phyloP scores from a whole-genome alignment of 2,113 vertebrate genomes.

The Myodes glareolus region DNA sequence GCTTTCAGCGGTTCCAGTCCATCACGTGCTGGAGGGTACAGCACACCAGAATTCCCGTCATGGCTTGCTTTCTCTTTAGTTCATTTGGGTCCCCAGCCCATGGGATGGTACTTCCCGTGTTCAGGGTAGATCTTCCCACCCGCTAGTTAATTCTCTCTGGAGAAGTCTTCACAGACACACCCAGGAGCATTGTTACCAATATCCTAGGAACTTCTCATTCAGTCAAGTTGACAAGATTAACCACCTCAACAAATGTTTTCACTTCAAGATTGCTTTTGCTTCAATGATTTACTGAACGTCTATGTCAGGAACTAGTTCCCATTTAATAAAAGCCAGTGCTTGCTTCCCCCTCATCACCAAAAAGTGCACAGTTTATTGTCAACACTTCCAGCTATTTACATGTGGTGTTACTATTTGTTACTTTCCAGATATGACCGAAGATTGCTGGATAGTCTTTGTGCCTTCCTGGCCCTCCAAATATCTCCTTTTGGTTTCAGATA shows the following conservation, averaged over 20 bases:
- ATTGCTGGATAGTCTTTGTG: not conserved
- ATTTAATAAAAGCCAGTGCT: not conserved
- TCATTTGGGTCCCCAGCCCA: not conserved
- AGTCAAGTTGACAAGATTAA: not conserved
- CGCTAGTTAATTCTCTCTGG: not conserved
- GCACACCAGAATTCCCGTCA: not conserved
- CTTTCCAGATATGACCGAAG: not conserved
- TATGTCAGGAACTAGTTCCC: not conserved
- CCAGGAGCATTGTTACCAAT: not conserved
- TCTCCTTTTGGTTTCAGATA: not conserved
- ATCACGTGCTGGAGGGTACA: not conserved
- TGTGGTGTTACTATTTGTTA: not conserved
- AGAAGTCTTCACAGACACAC: not conserved
- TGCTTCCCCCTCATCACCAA: not conserved
- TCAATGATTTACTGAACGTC: conserved; percentile 19
- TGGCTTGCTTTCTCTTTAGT: not conserved
- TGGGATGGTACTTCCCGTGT: not conserved
- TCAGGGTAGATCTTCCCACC: not conserved
- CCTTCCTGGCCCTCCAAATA: not conserved
- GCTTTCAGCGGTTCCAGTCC: not conserved
- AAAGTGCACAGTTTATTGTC: not conserved
- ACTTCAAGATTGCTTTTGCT: not conserved
- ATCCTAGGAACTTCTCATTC: not conserved
- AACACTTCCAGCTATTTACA: not conserved
- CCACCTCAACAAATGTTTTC: not conserved